Percentiles rank a stretch among this genome's conserved stretches.
These are phyloP conservation scores for Muntiacus reevesi DNA, from an alignment of 2,113 vertebrate species.

Conservation along the genomic window DNA sequence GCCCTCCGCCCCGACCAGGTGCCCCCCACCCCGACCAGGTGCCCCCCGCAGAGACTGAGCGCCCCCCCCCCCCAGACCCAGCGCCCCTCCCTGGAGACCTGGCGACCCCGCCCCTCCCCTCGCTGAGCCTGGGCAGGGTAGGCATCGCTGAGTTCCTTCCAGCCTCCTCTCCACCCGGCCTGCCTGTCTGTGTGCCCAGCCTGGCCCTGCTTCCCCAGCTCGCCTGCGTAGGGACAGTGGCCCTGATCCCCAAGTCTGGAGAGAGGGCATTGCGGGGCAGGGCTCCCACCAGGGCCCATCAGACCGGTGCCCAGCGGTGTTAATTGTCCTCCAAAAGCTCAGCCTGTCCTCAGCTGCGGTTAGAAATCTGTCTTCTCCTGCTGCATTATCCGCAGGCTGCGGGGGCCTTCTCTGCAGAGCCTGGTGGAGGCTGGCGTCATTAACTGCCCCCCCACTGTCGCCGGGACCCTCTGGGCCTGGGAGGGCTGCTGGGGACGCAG, in stretches of 20 bases:
- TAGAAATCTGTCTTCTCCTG: constrained; percentile 48
- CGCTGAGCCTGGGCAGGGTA: not conserved
- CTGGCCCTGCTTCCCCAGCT: not conserved
- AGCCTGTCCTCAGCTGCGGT: constrained; percentile 45
- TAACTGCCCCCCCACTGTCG: constrained; percentile 29
- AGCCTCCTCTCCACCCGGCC: not conserved
- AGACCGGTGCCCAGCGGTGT: constrained; percentile 49
- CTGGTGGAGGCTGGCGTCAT: not conserved
- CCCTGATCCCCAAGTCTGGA: not conserved
- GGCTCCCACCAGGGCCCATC: constrained; percentile 14
- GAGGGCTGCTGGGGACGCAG: not conserved
- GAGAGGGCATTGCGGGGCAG: not conserved
- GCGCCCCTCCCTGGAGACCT: not conserved
- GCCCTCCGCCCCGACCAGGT: too few species aligned
- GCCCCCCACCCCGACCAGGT: too few species aligned
- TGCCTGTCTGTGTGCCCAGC: not conserved
- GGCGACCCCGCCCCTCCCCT: too few species aligned
- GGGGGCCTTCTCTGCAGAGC: constrained; percentile 24
- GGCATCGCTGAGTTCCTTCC: not conserved
- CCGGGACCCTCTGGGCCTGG: not conserved
- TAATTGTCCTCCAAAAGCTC: constrained; percentile 52
- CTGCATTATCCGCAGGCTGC: constrained; percentile 19
- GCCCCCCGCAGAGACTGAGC: too few species aligned
- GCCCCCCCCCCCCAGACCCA: fast-evolving
- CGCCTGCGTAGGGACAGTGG: not conserved